Percentiles rank a stretch among this genome's conserved stretches.
phyloP scores from a whole-genome alignment of 2,888 invertebrate species.

The Melinopterus prodromus region DNA sequence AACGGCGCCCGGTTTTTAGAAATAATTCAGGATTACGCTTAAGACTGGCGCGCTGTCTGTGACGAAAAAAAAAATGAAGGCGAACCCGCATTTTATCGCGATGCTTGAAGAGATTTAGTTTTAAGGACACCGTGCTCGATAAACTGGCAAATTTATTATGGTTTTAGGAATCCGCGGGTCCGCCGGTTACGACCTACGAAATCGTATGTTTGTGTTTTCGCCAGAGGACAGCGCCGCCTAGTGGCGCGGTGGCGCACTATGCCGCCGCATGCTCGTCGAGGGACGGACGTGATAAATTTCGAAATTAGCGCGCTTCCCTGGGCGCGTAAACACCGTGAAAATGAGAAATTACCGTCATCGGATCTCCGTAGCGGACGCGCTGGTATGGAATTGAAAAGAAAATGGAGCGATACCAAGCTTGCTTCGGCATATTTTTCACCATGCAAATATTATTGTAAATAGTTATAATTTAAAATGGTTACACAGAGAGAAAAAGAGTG shows the following conservation, averaged over 20 bases:
- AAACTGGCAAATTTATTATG: not conserved
- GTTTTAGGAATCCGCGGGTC: not conserved
- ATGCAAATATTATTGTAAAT: not conserved
- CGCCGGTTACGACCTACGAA: not conserved
- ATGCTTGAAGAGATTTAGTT: not conserved
- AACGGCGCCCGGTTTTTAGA: not conserved
- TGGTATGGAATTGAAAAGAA: not conserved
- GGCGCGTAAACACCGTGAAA: constrained; percentile 4
- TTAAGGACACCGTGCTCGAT: not conserved
- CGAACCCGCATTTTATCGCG: not conserved
- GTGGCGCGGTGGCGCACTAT: not conserved
- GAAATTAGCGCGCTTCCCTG: not conserved
- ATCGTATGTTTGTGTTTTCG: not conserved
- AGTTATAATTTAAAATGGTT: no score
- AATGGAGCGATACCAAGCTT: not conserved
- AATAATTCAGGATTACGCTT: not conserved
- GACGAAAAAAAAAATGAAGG: not conserved
- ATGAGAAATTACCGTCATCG: not conserved
- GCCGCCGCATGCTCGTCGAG: not conserved
- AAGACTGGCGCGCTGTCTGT: not conserved
- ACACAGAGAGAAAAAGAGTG: no score
- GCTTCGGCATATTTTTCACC: not conserved
- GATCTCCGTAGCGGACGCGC: not conserved
- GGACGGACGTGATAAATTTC: not conserved
- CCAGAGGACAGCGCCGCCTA: not conserved